Evolutionary conservation across 2,888 invertebrate genomes (phyloP), one percentile per base, ranked within the genome.

Genomic region (Spodoptera exigua): DNA sequence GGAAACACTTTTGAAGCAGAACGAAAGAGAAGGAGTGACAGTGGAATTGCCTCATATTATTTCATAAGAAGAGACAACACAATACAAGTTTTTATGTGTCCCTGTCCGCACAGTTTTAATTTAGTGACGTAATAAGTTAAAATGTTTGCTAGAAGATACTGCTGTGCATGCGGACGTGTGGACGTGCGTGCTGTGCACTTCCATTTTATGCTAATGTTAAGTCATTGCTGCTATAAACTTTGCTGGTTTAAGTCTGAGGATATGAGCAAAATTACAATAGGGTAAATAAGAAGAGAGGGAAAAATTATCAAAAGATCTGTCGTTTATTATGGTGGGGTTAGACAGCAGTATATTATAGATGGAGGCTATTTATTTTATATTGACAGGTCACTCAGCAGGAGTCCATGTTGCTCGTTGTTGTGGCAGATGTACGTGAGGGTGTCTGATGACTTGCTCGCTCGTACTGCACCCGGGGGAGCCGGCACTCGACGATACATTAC

Each of bases 31-130:
- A 7, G 35, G 44, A 55, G 27, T 11, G 18, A 34, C 63, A 66
- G 54, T 60, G 14, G 37, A 49, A 39, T 55, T 32, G 34, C 67
- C 13, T 35, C 39, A 37, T 54, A 41, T 69, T 72, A 60, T 66
- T 61, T 72, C 40, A 55, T 55, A 72, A 48, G 54, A 60, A 67
- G 17, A 35, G 73, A 55, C 58, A 48, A 44, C 47, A 54, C 46
- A 61, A 61, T 48, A 72, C 37, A 61, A 55, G 16, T 71, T 60
- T 58, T 48, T 61, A 45, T 61, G 37, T 32, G 47, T 9, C n/a
- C 16, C 40, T 58, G 48, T 66, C 67, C 54, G 43, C 47, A 27
- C 16, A 21, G 46, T 44, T 71, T 66, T 47, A 55, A 60, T 72
- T 67, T 72, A 60, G 49, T 48, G 36, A 37, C 34, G 39, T 12